Evolutionary conservation across 2,113 vertebrate genomes (phyloP), one percentile per base, ranked within the genome.

Genomic region (Percina caprodes): DNA sequence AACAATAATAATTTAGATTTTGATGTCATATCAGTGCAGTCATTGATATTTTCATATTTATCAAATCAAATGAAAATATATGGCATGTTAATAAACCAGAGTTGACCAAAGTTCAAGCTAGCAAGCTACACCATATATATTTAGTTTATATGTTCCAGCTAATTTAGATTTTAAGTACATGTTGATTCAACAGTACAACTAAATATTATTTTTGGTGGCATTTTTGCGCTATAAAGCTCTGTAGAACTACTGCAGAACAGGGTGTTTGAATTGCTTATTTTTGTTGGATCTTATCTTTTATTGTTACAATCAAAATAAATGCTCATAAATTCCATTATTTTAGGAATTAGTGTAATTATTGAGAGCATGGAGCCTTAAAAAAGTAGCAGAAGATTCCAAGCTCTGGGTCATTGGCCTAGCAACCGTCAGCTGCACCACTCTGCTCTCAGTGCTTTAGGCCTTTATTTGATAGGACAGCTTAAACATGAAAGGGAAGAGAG

Each of bases 341-440:
- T 39, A 39, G 39, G 9, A 39, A 10, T 39, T 39, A 39, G 9
- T 39, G 9, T 39, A 39, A 39, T 39, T 39, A 39, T 39, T 39
- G 9, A 39, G 39, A 39, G 39, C 9, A 10, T 39, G 39, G 39
- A 39, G 39, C 39, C 39, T 39, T 39, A 14, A 48, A 48, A 48
- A 48, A 23, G 12, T 92, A 92, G 90, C 91, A 93, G 91, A 94
- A 91, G 89, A 91, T 91, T 8, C 35, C 90, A 84, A 93, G 89
- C 90, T 93, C 91, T 93, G 91, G 89, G 91, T 93, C 92, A 93
- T 92, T 91, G 90, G 91, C 91, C 93, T 91, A 94, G 93, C 91
- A 94, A 90, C 90, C 90, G 91, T 92, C 92, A 87, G 90, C 91
- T 94, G 92, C 91, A 90, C 91, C 92, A 94, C 92, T 93, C 90